A percentile compares a stretch with the other conserved stretches of the same genome.
Conservation (phyloP, 2,113 vertebrate species). For the Accipiter virgatus region DNA sequence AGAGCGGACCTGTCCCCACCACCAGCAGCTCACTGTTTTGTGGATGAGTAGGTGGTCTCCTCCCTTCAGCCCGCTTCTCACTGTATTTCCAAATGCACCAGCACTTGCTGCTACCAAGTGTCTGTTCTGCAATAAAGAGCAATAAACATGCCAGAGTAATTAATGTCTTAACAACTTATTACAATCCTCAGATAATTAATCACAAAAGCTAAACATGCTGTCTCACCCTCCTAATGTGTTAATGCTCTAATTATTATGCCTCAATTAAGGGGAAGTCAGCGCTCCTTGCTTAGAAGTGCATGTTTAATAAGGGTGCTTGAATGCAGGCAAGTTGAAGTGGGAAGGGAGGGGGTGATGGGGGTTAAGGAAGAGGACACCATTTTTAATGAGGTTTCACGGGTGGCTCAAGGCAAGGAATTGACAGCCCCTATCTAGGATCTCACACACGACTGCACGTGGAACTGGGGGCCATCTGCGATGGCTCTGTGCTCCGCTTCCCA, state of each 20-base stretch:
- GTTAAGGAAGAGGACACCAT: not conserved
- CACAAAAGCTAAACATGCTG: slow-evolving; percentile 84
- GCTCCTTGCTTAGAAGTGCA: slow-evolving; percentile 73
- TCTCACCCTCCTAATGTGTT: slow-evolving; percentile 83
- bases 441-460: not conserved
- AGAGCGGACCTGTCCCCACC: not conserved
- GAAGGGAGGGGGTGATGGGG: not conserved
- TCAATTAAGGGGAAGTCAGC: slow-evolving; percentile 79
- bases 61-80: not conserved
- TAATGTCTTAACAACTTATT: slow-evolving; percentile 85
- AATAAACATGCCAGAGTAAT: slow-evolving; percentile 79
- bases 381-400: slow-evolving; percentile 32
- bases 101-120: slow-evolving; percentile 22
- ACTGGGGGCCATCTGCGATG: not conserved
- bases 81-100: not conserved
- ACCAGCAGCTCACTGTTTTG: not conserved
- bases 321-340: not conserved
- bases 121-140: slow-evolving; percentile 64
- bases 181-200: slow-evolving; percentile 85
- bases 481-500: not conserved
- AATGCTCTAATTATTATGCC: slow-evolving; percentile 85
- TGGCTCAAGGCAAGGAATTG: slow-evolving; percentile 31
- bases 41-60: not conserved
- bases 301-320: slow-evolving; percentile 67
- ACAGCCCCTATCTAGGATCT: slow-evolving; percentile 40